Conservation (phyloP, 92 coral and sea anemone genomes). For the Zoanthus sansibaricus region DNA sequence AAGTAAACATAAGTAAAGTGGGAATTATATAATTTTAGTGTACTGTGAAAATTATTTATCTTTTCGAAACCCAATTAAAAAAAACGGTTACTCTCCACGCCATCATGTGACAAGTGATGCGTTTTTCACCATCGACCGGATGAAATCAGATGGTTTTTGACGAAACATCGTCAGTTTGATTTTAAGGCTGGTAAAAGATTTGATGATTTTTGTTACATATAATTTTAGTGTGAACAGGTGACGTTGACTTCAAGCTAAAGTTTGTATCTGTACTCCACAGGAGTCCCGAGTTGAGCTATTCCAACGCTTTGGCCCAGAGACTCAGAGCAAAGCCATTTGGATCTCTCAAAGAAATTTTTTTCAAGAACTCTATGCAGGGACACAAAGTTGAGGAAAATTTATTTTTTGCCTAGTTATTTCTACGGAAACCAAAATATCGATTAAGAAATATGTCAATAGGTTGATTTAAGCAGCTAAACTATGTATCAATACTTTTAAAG, state of each 20-base stretch:
- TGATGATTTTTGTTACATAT: too few species aligned
- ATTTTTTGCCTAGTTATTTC: conserved; percentile 45
- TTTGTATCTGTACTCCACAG: conserved; percentile 21
- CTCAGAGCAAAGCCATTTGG: conserved; percentile 41
- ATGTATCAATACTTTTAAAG: too few species aligned
- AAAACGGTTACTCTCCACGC: too few species aligned
- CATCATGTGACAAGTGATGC: too few species aligned
- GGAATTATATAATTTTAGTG: too few species aligned
- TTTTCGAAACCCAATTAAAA: too few species aligned
- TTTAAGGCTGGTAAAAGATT: too few species aligned
- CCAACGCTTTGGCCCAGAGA: conserved; percentile 61
- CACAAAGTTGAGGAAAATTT: conserved; percentile 70
- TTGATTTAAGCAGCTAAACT: neutral
- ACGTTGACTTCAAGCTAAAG: neutral
- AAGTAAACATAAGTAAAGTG: too few species aligned
- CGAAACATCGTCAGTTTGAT: too few species aligned
- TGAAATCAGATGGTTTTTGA: too few species aligned
- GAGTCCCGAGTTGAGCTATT: conserved; percentile 59
- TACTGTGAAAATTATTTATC: too few species aligned
- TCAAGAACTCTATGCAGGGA: conserved; percentile 52
- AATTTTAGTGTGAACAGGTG: neutral
- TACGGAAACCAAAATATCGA: neutral
- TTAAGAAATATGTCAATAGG: neutral
- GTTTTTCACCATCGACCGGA: too few species aligned
- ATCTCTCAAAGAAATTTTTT: conserved; percentile 57